phyloP scores from a whole-genome alignment of 2,888 invertebrate species.

The Drosophila meridiana region DNA sequence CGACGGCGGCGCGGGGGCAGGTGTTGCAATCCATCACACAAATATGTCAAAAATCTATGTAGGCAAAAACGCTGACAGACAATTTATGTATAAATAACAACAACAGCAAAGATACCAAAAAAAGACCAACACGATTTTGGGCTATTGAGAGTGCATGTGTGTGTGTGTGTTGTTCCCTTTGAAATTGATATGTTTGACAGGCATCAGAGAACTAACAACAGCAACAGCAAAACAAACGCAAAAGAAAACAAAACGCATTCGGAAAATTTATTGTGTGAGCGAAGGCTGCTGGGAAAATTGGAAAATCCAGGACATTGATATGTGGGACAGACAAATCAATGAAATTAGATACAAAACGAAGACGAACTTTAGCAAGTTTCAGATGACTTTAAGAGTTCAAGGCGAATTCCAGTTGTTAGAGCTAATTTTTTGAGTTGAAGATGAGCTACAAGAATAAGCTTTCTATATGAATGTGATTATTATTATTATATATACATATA shows the following conservation, averaged over 20 bases:
- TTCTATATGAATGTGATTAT: background rate
- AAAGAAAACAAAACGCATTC: slow-evolving; percentile 21
- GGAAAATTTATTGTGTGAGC: background rate
- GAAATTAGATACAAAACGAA: slow-evolving; percentile 16
- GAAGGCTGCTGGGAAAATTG: slow-evolving; percentile 52
- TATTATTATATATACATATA: background rate
- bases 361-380: background rate
- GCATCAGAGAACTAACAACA: slow-evolving; percentile 56
- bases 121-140: slow-evolving; percentile 26
- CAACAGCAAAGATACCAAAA: slow-evolving; percentile 17
- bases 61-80: slow-evolving; percentile 70
- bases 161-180: slow-evolving; percentile 17
- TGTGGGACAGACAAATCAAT: slow-evolving; percentile 16
- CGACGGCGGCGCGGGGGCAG: background rate
- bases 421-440: background rate
- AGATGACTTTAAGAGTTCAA: background rate
- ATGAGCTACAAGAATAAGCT: background rate
- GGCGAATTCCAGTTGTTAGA: background rate
- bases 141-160: slow-evolving; percentile 2
- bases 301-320: slow-evolving; percentile 10
- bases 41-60: slow-evolving; percentile 73
- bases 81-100: slow-evolving; percentile 68
- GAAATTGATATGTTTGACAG: slow-evolving; percentile 81
- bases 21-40: slow-evolving; percentile 71
- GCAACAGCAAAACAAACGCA: slow-evolving; percentile 32